phyloP scores from a whole-genome alignment of 2,113 vertebrate species.

The Puma concolor region DNA sequence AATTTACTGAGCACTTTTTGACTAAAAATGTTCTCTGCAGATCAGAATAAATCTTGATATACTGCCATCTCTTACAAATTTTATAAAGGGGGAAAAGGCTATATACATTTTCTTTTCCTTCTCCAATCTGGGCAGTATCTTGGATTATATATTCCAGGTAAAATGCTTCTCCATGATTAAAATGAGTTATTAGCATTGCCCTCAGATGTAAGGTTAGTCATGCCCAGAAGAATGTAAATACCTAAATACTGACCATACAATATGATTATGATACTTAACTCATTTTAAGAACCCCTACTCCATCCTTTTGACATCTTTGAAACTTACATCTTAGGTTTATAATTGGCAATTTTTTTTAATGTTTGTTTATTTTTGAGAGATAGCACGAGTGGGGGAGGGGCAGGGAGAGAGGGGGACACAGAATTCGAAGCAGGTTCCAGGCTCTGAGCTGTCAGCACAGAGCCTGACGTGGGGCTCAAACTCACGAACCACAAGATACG shows the following conservation, averaged over 20 bases:
- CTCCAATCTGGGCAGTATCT: background rate
- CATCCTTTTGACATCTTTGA: slow-evolving; percentile 14
- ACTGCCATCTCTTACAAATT: background rate
- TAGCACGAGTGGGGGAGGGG: too few species aligned
- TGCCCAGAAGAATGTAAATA: background rate
- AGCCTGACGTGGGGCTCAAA: too few species aligned
- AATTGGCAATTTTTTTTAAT: background rate
- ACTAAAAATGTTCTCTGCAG: slow-evolving; percentile 1
- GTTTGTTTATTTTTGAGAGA: background rate
- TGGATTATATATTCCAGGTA: slow-evolving; percentile 21
- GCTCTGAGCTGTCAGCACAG: too few species aligned
- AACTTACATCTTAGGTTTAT: background rate
- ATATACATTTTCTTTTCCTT: slow-evolving; percentile 6
- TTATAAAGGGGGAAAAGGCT: background rate
- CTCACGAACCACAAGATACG: too few species aligned
- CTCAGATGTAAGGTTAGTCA: background rate
- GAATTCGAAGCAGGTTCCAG: too few species aligned
- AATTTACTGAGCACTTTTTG: slow-evolving; percentile 9
- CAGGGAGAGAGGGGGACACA: too few species aligned
- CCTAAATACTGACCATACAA: background rate
- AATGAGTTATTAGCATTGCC: background rate
- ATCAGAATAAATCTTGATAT: slow-evolving; percentile 36
- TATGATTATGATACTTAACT: background rate
- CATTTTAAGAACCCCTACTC: background rate
- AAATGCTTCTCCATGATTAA: slow-evolving; percentile 14